Evolutionary conservation across 2,888 invertebrate species (phyloP).

Genomic region (Eudasyphora cyanicolor): DNA sequence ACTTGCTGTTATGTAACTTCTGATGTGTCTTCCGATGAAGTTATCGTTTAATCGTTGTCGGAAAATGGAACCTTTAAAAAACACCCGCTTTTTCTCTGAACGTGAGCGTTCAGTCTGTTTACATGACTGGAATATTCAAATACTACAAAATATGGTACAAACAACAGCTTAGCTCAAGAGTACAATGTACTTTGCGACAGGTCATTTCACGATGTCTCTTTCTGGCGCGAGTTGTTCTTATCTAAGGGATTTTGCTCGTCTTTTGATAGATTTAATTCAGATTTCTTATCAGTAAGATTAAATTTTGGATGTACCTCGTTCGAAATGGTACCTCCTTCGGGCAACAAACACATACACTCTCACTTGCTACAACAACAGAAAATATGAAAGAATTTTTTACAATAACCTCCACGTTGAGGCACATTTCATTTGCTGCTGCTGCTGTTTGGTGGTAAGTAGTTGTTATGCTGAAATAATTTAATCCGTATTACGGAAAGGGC

Average conservation of each 20-base stretch:
- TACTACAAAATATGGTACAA: too few relatives aligned
- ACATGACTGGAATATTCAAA: too few relatives aligned
- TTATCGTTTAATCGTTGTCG: too few relatives aligned
- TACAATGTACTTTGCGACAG: neutral
- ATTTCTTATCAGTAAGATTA: slow-evolving; percentile 31
- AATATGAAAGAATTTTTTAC: slow-evolving; percentile 5
- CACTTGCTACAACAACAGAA: too few relatives aligned
- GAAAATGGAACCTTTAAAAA: too few relatives aligned
- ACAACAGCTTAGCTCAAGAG: neutral
- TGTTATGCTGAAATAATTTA: slow-evolving; percentile 68
- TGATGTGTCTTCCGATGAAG: too few relatives aligned
- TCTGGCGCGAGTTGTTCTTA: neutral
- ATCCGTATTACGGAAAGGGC: slow-evolving; percentile 66
- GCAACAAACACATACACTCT: neutral
- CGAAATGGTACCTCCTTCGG: too few relatives aligned
- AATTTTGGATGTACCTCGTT: slow-evolving; percentile 39
- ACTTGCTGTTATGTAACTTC: too few relatives aligned
- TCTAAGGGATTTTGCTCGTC: neutral
- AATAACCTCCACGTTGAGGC: slow-evolving; percentile 40
- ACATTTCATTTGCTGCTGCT: neutral
- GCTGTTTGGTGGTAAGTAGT: slow-evolving; percentile 50
- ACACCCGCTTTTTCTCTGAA: too few relatives aligned
- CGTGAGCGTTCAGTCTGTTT: too few relatives aligned
- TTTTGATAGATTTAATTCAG: neutral
- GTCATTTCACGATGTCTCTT: neutral